These are phyloP conservation scores for Oreamnos americanus DNA, from an alignment of 2,113 vertebrate genomes.

Conservation along the genomic window DNA sequence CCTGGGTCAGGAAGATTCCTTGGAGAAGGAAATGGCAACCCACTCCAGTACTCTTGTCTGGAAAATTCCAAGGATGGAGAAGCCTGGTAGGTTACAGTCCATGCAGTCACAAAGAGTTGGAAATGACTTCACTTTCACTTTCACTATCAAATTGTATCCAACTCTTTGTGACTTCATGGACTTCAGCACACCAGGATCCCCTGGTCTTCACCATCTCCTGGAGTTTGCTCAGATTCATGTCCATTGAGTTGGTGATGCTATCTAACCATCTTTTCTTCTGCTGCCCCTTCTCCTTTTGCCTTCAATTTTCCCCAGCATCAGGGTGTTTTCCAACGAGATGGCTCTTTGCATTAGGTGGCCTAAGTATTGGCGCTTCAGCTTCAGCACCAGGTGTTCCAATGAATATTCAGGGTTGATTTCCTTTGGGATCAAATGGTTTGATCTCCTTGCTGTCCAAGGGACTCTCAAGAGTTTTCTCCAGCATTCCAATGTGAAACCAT, in stretches of 20 bases:
- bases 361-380: neutral
- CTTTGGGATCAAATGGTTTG: neutral
- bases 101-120: accelerated
- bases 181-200: neutral
- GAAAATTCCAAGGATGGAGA: neutral
- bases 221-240: neutral
- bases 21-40: neutral
- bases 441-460: neutral
- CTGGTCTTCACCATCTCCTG: neutral
- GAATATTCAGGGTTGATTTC: neutral
- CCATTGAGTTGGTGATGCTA: neutral
- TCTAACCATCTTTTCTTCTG: neutral
- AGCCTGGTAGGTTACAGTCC: neutral
- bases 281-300: neutral
- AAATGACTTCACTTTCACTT: accelerated
- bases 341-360: neutral
- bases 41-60: neutral
- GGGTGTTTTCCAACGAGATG: neutral
- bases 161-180: neutral
- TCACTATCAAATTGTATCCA: neutral
- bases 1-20: neutral
- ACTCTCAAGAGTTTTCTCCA: neutral
- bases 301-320: neutral
- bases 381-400: neutral
- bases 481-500: neutral